Percentiles rank a stretch among this genome's conserved stretches.
Conservation (phyloP, 2,797 vertebrate genomes). For the Hyperoplus lanceolatus region DNA sequence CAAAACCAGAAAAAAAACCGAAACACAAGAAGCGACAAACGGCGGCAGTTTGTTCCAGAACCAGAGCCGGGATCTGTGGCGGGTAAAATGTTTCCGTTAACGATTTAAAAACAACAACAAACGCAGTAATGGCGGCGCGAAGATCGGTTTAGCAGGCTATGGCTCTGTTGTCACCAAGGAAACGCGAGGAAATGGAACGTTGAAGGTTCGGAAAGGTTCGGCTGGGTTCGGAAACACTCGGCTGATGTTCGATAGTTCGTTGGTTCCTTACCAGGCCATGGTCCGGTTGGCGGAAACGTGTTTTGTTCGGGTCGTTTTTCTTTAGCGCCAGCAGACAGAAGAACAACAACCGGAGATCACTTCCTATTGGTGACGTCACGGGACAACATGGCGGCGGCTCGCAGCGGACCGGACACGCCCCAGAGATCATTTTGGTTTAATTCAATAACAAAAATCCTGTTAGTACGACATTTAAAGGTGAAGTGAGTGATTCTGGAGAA, state of each 20-base stretch:
- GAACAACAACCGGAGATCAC: slow-evolving; percentile 56
- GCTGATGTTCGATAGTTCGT: too few relatives aligned
- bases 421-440: neutral
- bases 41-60: neutral
- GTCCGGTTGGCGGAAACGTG: slow-evolving; percentile 42
- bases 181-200: slow-evolving; percentile 38
- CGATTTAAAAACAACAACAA: slow-evolving; percentile 43
- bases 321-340: slow-evolving; percentile 38
- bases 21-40: neutral
- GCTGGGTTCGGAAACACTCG: neutral
- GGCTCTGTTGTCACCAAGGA: slow-evolving; percentile 66
- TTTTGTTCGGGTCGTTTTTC: slow-evolving; percentile 48
- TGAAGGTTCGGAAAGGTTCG: slow-evolving; percentile 1
- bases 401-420: slow-evolving; percentile 50
- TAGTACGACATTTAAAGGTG: too few relatives aligned
- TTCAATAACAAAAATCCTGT: too few relatives aligned
- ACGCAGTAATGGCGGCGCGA: neutral
- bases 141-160: slow-evolving; percentile 33
- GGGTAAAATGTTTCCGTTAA: slow-evolving; percentile 7
- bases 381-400: slow-evolving; percentile 63
- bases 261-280: slow-evolving; percentile 69
- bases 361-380: slow-evolving; percentile 72
- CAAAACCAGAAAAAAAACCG: slow-evolving; percentile 9
- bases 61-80: rapidly evolving
- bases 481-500: too few relatives aligned